Conservation (phyloP, 1,140 invertebrate genomes). For the Musca vetustissima region DNA sequence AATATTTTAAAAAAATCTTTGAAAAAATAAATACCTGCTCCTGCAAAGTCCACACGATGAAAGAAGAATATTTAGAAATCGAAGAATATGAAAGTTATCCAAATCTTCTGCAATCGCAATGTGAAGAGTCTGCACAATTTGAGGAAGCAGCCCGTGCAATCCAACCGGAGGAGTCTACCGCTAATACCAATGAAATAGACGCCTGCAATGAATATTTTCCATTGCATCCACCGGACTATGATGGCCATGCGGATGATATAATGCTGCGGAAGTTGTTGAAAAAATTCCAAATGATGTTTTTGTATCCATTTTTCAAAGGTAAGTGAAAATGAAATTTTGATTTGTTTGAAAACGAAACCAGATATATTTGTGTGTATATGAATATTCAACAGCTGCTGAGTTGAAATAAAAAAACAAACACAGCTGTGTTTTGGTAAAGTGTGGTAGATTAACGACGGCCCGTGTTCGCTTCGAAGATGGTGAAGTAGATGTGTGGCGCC, state of each 20-base stretch:
- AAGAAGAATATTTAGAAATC: constrained; percentile 11
- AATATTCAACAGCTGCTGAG: not conserved
- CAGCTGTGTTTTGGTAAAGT: too few relatives aligned
- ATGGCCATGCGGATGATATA: constrained; percentile 17
- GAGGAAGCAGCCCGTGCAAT: too few relatives aligned
- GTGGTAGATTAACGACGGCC: too few relatives aligned
- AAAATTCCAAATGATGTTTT: constrained; percentile 25
- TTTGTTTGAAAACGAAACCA: not conserved
- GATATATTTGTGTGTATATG: not conserved
- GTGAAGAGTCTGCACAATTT: too few relatives aligned
- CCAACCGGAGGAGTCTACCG: too few relatives aligned
- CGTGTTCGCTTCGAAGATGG: too few relatives aligned
- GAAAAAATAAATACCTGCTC: not conserved
- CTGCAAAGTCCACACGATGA: not conserved
- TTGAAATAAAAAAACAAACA: not conserved
- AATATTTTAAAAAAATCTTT: not conserved
- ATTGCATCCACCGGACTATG: not conserved
- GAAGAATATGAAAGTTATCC: not conserved
- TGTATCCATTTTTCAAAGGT: constrained; percentile 25
- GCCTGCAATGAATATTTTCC: not conserved
- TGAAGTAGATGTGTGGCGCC: too few relatives aligned
- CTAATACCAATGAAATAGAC: too few relatives aligned
- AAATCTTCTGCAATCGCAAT: too few relatives aligned
- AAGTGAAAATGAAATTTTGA: not conserved
- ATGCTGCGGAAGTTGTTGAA: constrained; percentile 19